These are phyloP conservation scores for Anthopleura xanthogrammica DNA, from an alignment of 92 coral and sea anemone species.

Conservation along the genomic window DNA sequence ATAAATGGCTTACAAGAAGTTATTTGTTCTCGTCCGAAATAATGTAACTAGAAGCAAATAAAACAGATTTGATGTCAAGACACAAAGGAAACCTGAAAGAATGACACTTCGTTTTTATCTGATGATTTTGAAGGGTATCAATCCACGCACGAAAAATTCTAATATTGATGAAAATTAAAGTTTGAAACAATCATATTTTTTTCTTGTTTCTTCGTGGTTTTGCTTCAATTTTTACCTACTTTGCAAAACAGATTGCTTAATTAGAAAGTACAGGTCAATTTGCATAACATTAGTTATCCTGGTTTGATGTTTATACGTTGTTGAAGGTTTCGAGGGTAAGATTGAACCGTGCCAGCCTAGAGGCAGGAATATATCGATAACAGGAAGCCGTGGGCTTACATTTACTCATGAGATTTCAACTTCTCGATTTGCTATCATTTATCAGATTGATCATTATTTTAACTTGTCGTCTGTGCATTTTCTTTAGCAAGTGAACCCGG, in stretches of 20 bases:
- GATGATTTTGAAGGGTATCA: neutral
- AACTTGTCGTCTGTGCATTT: conserved; percentile 17
- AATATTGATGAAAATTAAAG: neutral
- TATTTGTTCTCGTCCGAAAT: neutral
- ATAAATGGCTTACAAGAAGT: neutral
- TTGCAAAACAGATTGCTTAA: neutral
- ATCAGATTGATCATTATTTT: conserved; percentile 22
- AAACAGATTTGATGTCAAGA: neutral
- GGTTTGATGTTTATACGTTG: neutral
- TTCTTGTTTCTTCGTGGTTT: neutral
- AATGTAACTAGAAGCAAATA: neutral
- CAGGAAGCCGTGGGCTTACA: conserved; percentile 1
- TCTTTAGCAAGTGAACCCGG: neutral
- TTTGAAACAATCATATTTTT: too few relatives aligned
- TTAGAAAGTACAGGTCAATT: neutral
- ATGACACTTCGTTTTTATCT: neutral
- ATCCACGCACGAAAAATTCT: neutral
- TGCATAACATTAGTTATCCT: neutral
- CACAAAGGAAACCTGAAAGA: neutral
- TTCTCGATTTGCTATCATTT: neutral
- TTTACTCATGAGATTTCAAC: conserved; percentile 1
- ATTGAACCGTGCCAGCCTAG: neutral
- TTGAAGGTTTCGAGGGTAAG: neutral
- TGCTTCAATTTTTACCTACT: neutral
- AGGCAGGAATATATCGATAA: neutral